phyloP scores from a whole-genome alignment of 2,113 vertebrate genomes.

The Porphyrio hochstetteri region DNA sequence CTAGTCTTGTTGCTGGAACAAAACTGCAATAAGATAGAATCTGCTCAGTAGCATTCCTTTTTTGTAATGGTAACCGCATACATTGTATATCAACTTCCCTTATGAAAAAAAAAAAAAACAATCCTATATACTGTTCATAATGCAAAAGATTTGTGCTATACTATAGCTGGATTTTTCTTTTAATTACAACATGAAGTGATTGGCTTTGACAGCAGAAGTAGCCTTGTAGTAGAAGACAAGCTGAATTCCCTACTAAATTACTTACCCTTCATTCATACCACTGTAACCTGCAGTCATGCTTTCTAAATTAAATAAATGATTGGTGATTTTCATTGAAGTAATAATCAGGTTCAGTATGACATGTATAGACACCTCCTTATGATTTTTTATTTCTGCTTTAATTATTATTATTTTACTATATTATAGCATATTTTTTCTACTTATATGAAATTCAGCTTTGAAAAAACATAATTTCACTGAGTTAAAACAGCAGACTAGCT shows the following conservation, averaged over 20 bases:
- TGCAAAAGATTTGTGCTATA: not conserved
- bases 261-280: not conserved
- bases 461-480: not conserved
- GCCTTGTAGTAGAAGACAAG: not conserved
- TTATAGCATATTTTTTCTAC: not conserved
- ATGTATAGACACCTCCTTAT: not conserved
- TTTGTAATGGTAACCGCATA: not conserved
- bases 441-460: not conserved
- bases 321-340: not conserved
- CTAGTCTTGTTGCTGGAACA: not conserved
- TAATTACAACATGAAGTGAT: not conserved
- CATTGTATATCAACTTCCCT: not conserved
- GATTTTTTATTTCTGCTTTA: not conserved
- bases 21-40: not conserved
- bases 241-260: not conserved
- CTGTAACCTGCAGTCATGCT: not conserved
- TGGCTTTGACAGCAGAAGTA: not conserved
- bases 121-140: not conserved
- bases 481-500: not conserved
- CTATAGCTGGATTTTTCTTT: not conserved
- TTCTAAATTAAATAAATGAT: not conserved
- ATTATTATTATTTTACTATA: not conserved
- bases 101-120: not conserved
- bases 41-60: not conserved
- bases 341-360: not conserved